phyloP scores from a whole-genome alignment of 2,888 invertebrate species.

The Gasteruption jaculator region DNA sequence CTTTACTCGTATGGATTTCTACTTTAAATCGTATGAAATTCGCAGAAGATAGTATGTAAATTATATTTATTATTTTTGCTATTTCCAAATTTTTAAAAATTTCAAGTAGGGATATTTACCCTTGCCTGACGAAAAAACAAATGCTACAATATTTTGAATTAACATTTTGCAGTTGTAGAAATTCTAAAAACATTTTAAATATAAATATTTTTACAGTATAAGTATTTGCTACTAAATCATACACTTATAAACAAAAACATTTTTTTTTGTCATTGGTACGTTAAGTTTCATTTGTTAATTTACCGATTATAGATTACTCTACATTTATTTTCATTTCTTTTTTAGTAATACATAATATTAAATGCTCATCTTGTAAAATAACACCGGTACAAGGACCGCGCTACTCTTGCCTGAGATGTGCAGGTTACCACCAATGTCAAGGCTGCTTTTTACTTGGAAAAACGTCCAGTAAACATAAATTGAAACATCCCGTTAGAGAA shows the following conservation, averaged over 20 bases:
- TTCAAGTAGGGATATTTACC: no score
- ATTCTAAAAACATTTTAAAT: no score
- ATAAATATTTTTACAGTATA: constrained; percentile 11
- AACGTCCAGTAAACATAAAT: constrained; percentile 60
- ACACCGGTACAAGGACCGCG: constrained; percentile 59
- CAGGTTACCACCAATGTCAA: constrained; percentile 65
- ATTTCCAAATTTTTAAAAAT: no score
- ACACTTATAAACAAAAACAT: neutral
- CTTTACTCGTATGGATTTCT: constrained; percentile 63
- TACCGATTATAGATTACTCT: neutral
- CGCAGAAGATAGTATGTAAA: constrained; percentile 56
- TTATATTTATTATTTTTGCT: neutral
- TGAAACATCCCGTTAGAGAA: constrained; percentile 64
- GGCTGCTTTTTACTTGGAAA: constrained; percentile 64
- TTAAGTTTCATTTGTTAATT: no score
- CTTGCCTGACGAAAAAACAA: no score
- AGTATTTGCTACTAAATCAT: constrained; percentile 10
- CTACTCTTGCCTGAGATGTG: constrained; percentile 64
- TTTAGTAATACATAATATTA: constrained; percentile 57
- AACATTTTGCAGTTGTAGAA: no score
- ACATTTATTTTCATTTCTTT: constrained; percentile 9
- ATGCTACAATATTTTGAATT: no score
- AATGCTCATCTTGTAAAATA: constrained; percentile 61
- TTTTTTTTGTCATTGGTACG: no score
- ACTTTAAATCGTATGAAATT: constrained; percentile 61